These are phyloP conservation scores for Acanthococcus lagerstroemiae DNA, from an alignment of 2,888 invertebrate genomes.

Conservation along the genomic window DNA sequence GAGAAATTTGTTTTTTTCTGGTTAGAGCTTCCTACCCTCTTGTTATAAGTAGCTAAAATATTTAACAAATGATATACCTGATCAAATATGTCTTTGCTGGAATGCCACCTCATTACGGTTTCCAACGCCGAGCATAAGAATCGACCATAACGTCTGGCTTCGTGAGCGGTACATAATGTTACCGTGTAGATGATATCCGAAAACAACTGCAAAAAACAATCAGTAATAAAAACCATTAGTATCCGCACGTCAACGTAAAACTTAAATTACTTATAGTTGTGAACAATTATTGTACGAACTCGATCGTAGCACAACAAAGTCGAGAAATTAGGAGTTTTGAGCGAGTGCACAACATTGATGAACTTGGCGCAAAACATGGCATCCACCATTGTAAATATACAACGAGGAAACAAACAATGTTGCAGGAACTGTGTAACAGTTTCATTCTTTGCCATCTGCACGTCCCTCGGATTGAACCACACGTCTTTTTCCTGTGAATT, in stretches of 20 bases:
- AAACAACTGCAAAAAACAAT: slow-evolving; percentile 62
- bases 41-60: too few relatives aligned
- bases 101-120: slow-evolving; percentile 95
- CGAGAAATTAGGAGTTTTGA: slow-evolving; percentile 93
- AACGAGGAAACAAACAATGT: slow-evolving; percentile 91
- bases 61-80: too few relatives aligned
- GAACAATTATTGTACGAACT: slow-evolving; percentile 59
- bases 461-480: slow-evolving; percentile 77
- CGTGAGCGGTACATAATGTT: slow-evolving; percentile 95
- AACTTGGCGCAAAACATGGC: slow-evolving; percentile 96
- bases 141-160: slow-evolving; percentile 90
- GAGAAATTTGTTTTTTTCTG: too few relatives aligned
- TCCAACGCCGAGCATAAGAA: slow-evolving; percentile 87
- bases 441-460: slow-evolving; percentile 87
- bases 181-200: slow-evolving; percentile 96
- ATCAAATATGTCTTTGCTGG: slow-evolving; percentile 81
- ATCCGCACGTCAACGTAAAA: too few relatives aligned
- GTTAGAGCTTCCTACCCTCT: too few relatives aligned
- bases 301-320: slow-evolving; percentile 94
- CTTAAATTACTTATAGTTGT: too few relatives aligned
- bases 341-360: slow-evolving; percentile 85
- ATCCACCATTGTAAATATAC: slow-evolving; percentile 91
- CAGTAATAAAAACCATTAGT: slow-evolving; percentile 32
- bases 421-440: slow-evolving; percentile 94
- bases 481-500: slow-evolving; percentile 63